phyloP scores from a whole-genome alignment of 2,888 invertebrate genomes.

The Eupithecia vulgata region DNA sequence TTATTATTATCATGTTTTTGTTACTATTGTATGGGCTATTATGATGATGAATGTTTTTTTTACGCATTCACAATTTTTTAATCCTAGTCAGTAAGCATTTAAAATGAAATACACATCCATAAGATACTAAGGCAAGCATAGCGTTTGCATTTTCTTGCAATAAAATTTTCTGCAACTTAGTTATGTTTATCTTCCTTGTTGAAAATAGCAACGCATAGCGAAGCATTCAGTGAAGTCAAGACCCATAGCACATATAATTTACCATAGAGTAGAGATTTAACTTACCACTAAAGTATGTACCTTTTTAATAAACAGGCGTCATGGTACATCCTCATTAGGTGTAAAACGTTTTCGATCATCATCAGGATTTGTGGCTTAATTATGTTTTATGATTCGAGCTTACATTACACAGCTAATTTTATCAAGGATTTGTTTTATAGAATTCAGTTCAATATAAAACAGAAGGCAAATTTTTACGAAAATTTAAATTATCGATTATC shows the following conservation, averaged over 20 bases:
- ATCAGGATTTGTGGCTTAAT: neutral
- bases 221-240: conserved; percentile 44
- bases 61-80: neutral
- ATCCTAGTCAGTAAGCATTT: neutral
- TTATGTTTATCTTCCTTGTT: neutral
- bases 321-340: conserved; percentile 69
- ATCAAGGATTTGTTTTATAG: neutral
- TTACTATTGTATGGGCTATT: neutral
- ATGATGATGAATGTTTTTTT: neutral
- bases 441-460: neutral
- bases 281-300: conserved; percentile 28
- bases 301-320: conserved; percentile 35
- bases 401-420: neutral
- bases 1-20: no score
- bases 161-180: neutral
- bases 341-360: conserved; percentile 50
- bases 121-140: neutral
- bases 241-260: no score
- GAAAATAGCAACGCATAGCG: conserved; percentile 44
- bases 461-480: no score
- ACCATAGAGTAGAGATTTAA: conserved; percentile 57
- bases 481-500: no score
- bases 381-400: neutral
- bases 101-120: neutral
- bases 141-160: neutral